Base-by-base conservation (phyloP, 2,113 vertebrate genomes). In the Crotalus helleri region DNA sequence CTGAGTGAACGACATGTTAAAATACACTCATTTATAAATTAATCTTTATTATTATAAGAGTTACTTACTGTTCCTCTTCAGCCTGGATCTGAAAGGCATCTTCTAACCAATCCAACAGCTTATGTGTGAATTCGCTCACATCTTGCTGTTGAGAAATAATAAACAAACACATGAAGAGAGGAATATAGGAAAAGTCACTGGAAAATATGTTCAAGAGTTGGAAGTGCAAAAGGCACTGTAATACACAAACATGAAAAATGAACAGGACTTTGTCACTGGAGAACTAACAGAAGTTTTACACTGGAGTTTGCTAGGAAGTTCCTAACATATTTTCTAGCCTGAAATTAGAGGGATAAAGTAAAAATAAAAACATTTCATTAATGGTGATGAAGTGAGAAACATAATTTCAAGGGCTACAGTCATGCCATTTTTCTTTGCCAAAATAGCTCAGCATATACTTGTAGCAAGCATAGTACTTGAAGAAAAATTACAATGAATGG, bases 81-180 rank as follows among this genome's bases (percentile, higher is more conserved):
- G 98, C 98, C 97, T 99, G 99, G 97, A 99, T 99, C 98, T 99
- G 99, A 96, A 99, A 99, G 94, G 99, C 99, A 89, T 99, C 99
- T 97, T 99, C 99, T 97, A 99, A 97, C 99, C 99, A 99, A 95
- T 99, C 99, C 95, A 99, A 95, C 93, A 99, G 98, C 95, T 99
- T 99, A 97, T 99, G 99, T 92, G 99, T 99, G 97, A 99, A 99
- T 97, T 99, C 99, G 93, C 99, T 99, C 93, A 99, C 99, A 3
- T 99, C 99, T 98, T 99, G 99, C 99, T 99, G 98, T 97, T 96
- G 91, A 92, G 94, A 96, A 94, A 94, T 93, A 96, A 44, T 86
- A 10, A 94, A 23, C 53, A 96, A n/a, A 85, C 19, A 53, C 3
- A 88, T 15, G 46, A 10, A 57, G 5, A 85, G 17, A 81, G 7